Evolutionary conservation across 2,888 invertebrate genomes (phyloP).

Genomic region (Synergus gifuensis): DNA sequence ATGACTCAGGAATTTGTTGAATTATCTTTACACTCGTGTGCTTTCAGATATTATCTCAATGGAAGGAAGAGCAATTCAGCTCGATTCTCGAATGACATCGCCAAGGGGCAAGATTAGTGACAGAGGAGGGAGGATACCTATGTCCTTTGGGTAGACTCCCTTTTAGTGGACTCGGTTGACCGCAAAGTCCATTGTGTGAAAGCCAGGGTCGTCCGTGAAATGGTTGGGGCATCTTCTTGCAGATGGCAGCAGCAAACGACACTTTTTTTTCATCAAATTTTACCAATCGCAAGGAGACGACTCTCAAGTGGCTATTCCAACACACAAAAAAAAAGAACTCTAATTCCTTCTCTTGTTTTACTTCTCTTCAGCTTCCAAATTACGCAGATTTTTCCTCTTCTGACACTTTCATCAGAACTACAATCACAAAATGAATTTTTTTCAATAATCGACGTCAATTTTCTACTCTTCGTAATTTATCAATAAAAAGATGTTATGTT

Average conservation of each 20-base stretch:
- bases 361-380: not conserved
- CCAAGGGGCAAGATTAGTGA: constrained; percentile 58
- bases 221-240: constrained; percentile 49
- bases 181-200: constrained; percentile 57
- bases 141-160: constrained; percentile 56
- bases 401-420: not conserved
- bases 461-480: not conserved
- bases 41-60: constrained; percentile 43
- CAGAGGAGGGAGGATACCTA: constrained; percentile 51
- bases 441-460: too few species aligned
- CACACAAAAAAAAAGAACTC: not conserved
- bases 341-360: constrained; percentile 18
- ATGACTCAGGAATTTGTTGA: constrained; percentile 14
- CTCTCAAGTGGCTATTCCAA: constrained; percentile 4
- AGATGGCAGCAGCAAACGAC: constrained; percentile 61
- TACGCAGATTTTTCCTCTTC: not conserved
- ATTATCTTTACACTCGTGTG: constrained; percentile 43
- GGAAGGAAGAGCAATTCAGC: constrained; percentile 39
- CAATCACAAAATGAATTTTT: too few species aligned
- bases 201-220: constrained; percentile 45
- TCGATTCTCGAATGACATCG: constrained; percentile 51
- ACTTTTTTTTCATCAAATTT: constrained; percentile 44
- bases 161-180: constrained; percentile 60
- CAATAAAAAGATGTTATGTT: not conserved
- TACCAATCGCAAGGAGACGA: constrained; percentile 11